Conservation (phyloP, 2,797 vertebrate genomes). For the Petrocephalus schoutedeni region DNA sequence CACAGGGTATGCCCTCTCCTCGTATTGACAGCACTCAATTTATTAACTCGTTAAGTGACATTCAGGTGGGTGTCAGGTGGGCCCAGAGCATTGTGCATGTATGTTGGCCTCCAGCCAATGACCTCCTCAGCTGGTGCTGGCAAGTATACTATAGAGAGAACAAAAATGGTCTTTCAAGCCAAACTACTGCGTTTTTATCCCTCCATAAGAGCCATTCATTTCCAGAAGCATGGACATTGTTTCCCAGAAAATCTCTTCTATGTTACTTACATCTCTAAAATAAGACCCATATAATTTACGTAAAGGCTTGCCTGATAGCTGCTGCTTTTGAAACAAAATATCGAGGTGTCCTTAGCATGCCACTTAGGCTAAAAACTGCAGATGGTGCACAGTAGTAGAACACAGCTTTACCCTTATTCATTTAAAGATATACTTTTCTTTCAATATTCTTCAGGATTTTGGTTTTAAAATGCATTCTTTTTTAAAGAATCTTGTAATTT, state of each 20-base stretch:
- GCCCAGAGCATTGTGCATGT: slow-evolving; percentile 37
- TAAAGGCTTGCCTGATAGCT: slow-evolving; percentile 50
- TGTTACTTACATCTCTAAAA: background rate
- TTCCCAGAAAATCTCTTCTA: background rate
- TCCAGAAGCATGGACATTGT: slow-evolving; percentile 24
- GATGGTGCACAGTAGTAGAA: background rate
- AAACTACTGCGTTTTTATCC: slow-evolving; percentile 42
- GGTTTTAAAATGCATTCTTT: no score
- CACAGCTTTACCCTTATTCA: background rate
- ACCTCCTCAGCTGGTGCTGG: slow-evolving; percentile 25
- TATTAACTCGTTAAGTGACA: slow-evolving; percentile 37
- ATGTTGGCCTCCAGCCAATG: slow-evolving; percentile 35
- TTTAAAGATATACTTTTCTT: no score
- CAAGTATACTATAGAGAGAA: slow-evolving; percentile 42
- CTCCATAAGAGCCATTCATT: slow-evolving; percentile 37
- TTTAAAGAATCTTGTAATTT: no score
- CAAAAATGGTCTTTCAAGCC: slow-evolving; percentile 48
- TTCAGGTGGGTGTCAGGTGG: slow-evolving; percentile 29
- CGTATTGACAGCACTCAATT: background rate
- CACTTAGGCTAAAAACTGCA: background rate
- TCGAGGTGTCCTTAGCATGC: slow-evolving; percentile 29
- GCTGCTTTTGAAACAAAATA: slow-evolving; percentile 51
- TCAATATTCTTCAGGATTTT: no score
- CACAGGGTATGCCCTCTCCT: background rate
- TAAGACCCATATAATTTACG: background rate